Evolutionary conservation across 2,888 invertebrate species (phyloP), one percentile per base, ranked within the genome.

Genomic region (Leptodirus hochenwartii): DNA sequence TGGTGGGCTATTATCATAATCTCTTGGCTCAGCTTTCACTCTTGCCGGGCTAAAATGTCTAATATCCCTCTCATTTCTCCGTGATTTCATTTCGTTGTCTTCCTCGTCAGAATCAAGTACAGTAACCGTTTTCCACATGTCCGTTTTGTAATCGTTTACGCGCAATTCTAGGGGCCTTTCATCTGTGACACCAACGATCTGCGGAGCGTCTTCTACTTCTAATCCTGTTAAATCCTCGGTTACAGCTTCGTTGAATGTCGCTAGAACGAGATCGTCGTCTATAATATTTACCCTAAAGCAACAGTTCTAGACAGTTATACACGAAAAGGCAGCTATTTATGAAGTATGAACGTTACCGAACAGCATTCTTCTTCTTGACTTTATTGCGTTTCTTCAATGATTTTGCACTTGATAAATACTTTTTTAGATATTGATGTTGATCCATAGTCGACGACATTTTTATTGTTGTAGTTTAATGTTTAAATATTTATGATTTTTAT

Each of bases 101-200:
- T 24, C 11, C 8, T 10, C 11, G 11, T 9, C 6, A 24, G 6
- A 24, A 10, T 24, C 10, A 24, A 6, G 6, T 24, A 10, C 6
- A 6, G 6, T 24, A 5, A 54, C 41, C 0, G 52, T 50, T 36
- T 46, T 46, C 55, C 55, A 55, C 17, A 50, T 37, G 25, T 38
- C 45, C 28, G 50, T 47, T 3, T 49, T 47, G 32, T 48, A 45
- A 30, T 54, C 54, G 37, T 53, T 50, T 16, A 51, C 40, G 35
- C 50, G 39, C 6, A 79, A 42, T 38, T 77, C 69, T 30, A 69
- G 61, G 0, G 80, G 77, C 40, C 80, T 52, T 26, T 90, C 88
- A 49, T 90, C 90, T 27, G 87, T 66, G 29, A 90, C 66, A 2
- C 80, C 87, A 0, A 80, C 90, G 37, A 93, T 75, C 51, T 80